Evolutionary conservation across 2,113 vertebrate genomes (phyloP), one percentile per base, ranked within the genome.

Genomic region (Pseudopodoces humilis): DNA sequence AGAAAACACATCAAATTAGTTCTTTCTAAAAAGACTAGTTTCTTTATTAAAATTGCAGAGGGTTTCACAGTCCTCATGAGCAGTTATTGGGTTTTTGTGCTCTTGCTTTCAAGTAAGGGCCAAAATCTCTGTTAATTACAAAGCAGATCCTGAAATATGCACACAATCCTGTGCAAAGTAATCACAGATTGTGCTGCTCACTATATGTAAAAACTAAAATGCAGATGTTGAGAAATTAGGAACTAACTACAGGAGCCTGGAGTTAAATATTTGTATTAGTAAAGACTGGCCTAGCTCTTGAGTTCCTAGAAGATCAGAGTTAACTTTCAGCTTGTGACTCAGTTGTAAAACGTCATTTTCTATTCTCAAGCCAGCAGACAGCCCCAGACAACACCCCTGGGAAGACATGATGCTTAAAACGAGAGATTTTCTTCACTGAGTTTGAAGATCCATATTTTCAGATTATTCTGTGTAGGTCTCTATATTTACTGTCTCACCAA

Each of bases 251-350:
- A 52, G 55, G 77, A 80, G 50, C 13, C 41, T 71, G 24, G 44
- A 94, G 44, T 75, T 82, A 89, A 89, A 82, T 86, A 82, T 84
- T 94, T 95, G 39, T 78, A 14, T 35, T 89, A 78, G 8, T 67
- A 59, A 78, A 89, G 76, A 59, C 56, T 84, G 35, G 39, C 21
- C 44, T 47, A 52, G 8, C 16, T 75, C 22, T 85, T 41, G 24
- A 89, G 81, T 92, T 92, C 53, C 87, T 89, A 82, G 95, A 89
- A 94, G 74, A 85, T 92, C 79, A 93, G 84, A 95, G 82, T 91
- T 85, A 96, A 83, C 49, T 94, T 88, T 92, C 53, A 65, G 22
- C 28, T 72, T 88, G 79, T 93, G 81, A 93, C 53, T 93, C 53
- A 85, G 31, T 14, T 71, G 35, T 60, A 52, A 90, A 96, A 89